A percentile compares a stretch with the other conserved stretches of the same genome.
Conservation (phyloP, 2,888 invertebrate genomes). For the Ommatoiulus sabulosus region DNA sequence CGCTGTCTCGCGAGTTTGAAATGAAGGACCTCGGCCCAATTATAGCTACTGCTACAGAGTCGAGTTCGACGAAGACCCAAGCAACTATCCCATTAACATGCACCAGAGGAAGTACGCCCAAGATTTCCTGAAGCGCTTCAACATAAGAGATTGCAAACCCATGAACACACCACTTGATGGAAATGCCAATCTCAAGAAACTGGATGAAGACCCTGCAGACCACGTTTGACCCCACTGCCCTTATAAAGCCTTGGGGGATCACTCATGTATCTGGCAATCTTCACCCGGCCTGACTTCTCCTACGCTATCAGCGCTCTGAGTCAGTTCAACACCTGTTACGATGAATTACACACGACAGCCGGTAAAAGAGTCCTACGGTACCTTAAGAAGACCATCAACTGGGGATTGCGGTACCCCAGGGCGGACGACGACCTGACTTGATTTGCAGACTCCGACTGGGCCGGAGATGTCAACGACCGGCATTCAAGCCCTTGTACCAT, state of each 20-base stretch:
- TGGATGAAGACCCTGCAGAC: no score
- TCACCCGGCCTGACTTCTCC: slow-evolving; percentile 14
- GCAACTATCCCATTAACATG: neutral
- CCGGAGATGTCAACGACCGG: no score
- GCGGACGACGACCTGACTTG: no score
- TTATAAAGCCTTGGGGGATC: neutral
- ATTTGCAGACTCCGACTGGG: no score
- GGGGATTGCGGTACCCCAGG: slow-evolving; percentile 8
- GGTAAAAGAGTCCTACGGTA: no score
- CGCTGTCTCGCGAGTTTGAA: neutral
- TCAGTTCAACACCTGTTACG: slow-evolving; percentile 48
- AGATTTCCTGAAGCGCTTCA: no score
- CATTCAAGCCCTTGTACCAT: no score
- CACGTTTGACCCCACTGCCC: neutral
- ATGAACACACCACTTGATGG: slow-evolving; percentile 24
- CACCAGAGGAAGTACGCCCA: neutral
- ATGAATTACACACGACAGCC: neutral
- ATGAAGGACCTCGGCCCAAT: slow-evolving; percentile 52
- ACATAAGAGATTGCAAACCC: slow-evolving; percentile 26
- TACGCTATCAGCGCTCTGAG: slow-evolving; percentile 52
- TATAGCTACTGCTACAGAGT: neutral
- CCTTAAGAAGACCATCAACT: no score
- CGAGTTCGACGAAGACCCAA: neutral
- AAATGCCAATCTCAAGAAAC: no score
- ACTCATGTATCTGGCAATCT: no score